Percentiles rank a stretch among this genome's conserved stretches.
These are phyloP conservation scores for Mohoua ochrocephala DNA, from an alignment of 2,113 vertebrate species.

Conservation along the genomic window DNA sequence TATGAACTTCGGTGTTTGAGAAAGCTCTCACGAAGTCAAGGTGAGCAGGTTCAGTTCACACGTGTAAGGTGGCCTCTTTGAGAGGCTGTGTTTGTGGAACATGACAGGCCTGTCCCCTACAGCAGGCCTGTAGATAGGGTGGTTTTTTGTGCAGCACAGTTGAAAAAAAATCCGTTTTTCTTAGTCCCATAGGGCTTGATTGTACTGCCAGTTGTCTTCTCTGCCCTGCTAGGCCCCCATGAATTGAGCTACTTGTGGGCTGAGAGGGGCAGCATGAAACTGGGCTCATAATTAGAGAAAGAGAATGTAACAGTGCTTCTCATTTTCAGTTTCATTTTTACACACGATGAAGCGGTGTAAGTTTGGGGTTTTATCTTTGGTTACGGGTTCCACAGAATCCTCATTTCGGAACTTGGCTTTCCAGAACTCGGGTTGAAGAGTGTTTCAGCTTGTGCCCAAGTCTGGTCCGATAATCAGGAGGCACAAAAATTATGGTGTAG, in stretches of 20 bases:
- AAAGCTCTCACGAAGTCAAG: background rate
- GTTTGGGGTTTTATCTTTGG: background rate
- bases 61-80: background rate
- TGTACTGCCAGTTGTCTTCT: background rate
- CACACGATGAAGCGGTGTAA: fast-evolving
- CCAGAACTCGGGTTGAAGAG: background rate
- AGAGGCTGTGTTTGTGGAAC: background rate
- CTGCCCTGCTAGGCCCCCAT: background rate
- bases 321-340: background rate
- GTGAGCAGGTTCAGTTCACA: background rate
- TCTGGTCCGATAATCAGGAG: background rate
- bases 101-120: background rate
- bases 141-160: background rate
- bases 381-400: background rate
- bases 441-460: background rate
- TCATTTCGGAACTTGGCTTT: background rate
- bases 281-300: background rate
- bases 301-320: background rate
- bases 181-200: background rate
- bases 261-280: background rate
- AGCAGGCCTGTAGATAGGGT: background rate
- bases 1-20: background rate
- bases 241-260: background rate
- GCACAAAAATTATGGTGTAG: background rate
- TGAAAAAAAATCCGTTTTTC: background rate